Evolutionary conservation across 1,140 invertebrate species (phyloP).

Genomic region (Cotesia typhae): DNA sequence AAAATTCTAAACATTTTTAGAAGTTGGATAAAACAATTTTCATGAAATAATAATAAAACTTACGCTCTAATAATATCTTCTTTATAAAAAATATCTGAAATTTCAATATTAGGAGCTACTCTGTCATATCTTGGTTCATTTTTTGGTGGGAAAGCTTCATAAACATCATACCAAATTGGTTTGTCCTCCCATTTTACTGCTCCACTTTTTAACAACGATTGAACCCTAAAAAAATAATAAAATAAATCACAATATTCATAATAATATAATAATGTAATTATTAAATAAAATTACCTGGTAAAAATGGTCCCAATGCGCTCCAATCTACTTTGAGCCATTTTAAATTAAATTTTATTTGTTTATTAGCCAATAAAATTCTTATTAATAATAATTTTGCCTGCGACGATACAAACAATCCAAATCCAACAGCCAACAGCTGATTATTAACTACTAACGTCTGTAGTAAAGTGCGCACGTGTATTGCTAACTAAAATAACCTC

Average conservation of each 20-base stretch:
- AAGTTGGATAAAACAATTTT: too few species aligned
- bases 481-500: too few species aligned
- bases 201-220: conserved; percentile 76
- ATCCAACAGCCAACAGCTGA: not conserved
- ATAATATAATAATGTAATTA: not conserved
- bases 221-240: not conserved
- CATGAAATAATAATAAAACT: conserved; percentile 47
- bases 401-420: conserved; percentile 10
- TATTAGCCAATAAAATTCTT: not conserved
- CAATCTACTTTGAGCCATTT: conserved; percentile 35
- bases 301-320: conserved; percentile 37
- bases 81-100: conserved; percentile 81
- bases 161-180: conserved; percentile 91
- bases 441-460: too few species aligned
- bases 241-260: not conserved
- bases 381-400: not conserved
- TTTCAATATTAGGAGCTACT: conserved; percentile 66
- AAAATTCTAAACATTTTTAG: too few species aligned
- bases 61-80: conserved; percentile 89
- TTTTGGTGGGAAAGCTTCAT: conserved; percentile 86
- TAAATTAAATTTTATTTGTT: not conserved
- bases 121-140: conserved; percentile 78
- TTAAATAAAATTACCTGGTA: conserved; percentile 22
- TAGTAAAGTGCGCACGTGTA: too few species aligned
- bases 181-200: conserved; percentile 79